Conservation (phyloP, 2,888 invertebrate genomes). For the Amorpha juglandis region DNA sequence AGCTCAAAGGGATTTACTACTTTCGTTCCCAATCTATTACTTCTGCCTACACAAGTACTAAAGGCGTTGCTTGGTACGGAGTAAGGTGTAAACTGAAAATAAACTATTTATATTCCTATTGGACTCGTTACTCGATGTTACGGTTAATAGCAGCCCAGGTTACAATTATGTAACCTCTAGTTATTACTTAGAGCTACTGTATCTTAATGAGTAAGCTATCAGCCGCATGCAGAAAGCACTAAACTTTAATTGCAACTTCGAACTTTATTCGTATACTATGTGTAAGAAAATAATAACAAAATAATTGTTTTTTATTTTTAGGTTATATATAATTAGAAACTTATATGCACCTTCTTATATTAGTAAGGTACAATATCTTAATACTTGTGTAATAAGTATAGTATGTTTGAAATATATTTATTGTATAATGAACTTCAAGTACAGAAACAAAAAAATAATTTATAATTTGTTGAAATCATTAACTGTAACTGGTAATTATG, state of each 20-base stretch:
- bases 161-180: conserved; percentile 22
- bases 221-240: conserved; percentile 17
- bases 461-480: no score
- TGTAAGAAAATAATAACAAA: neutral
- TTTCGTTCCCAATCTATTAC: conserved; percentile 39
- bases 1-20: conserved; percentile 7
- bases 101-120: conserved; percentile 28
- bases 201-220: conserved; percentile 23
- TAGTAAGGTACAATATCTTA: no score
- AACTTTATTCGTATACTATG: conserved; percentile 5
- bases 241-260: conserved; percentile 18
- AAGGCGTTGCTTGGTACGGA: neutral
- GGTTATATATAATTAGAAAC: neutral
- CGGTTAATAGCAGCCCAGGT: conserved; percentile 1
- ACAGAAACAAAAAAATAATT: no score
- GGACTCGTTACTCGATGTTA: conserved; percentile 21
- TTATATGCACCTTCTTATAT: neutral
- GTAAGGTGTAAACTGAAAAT: conserved; percentile 35
- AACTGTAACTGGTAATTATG: conserved; percentile 2
- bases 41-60: conserved; percentile 15
- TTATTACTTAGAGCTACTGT: conserved; percentile 19
- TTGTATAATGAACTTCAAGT: no score
- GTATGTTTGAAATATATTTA: no score
- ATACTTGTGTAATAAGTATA: no score
- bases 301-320: neutral